Base-by-base conservation (phyloP, 1,140 invertebrate genomes). In the Pachypsylla venusta region DNA sequence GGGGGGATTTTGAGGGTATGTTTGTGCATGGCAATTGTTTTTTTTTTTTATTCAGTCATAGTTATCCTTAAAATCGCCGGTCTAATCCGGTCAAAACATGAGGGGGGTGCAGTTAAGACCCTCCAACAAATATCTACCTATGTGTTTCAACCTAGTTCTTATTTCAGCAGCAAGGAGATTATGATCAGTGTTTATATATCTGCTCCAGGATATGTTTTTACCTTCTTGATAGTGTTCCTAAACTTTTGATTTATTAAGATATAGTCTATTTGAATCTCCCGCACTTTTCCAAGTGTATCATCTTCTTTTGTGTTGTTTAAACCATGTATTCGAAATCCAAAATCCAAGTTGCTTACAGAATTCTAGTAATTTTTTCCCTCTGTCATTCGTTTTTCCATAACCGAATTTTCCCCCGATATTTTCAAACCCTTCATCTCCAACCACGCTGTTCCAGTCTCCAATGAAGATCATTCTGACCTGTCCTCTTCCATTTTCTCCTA, bases 371-470 rank as follows among this genome's bases (percentile, higher is more conserved):
- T 3, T 42, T 48, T 48, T 30, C 39, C 25, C 57, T 40, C 57
- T 30, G 1, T 59, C 57, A 39, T 55, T 59, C 24, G 42, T 58
- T 19, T 25, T 20, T 40, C 60, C 53, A 14, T 42, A 30, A 35
- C 57, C 57, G 24, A 35, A 59, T 19, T 58, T 19, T n/a, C 57
- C 60, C 7, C 58, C 48, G 12, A 25, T 16, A n/a, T 39, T 16
- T 5, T 40, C 60, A 22, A 20, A 19, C 16, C 40, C 48, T 30
- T 26, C 30, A 13, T 57, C 53, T 60, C 54, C 59, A 28, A 61
- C 53, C 28, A 59, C 25, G 19, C 39, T 53, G 54, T 61, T 61
- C 57, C 28, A 61, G 40, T 61, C 60, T 5, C 57, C 60, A 56
- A 59, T 61, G 19, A 61, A 54, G 10, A 61, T 61, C 13, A 39